Conservation (phyloP, 53 echinoderm and acorn worm genomes). For the Echinometra lucunter region DNA sequence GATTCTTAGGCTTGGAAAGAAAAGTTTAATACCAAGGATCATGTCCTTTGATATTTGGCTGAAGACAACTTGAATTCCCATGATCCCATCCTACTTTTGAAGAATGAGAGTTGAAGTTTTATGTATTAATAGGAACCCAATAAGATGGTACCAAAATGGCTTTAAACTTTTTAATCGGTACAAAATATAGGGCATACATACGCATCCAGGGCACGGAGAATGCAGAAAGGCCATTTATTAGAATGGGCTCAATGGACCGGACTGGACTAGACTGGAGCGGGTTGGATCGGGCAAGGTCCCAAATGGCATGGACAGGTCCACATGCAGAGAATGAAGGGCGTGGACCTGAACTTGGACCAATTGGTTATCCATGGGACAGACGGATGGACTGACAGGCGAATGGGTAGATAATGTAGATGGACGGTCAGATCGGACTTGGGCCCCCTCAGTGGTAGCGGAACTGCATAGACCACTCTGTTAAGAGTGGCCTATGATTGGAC, state of each 20-base stretch:
- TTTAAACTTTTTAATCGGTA: background rate
- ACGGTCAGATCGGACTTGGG: conserved; percentile 61
- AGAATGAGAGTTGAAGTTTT: background rate
- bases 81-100: background rate
- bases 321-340: conserved; percentile 14
- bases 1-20: background rate
- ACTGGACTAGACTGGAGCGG: conserved; percentile 39
- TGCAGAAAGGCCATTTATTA: conserved; percentile 50
- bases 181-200: conserved; percentile 65
- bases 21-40: background rate
- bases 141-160: background rate
- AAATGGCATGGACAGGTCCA: conserved; percentile 58
- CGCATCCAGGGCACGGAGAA: conserved; percentile 52
- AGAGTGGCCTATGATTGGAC: conserved; percentile 16
- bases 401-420: conserved; percentile 46
- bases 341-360: conserved; percentile 45
- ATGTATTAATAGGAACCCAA: background rate
- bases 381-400: conserved; percentile 22
- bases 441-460: conserved; percentile 11
- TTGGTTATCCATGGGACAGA: conserved; percentile 41
- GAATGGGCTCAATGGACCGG: conserved; percentile 63
- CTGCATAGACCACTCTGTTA: background rate
- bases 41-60: background rate
- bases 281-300: conserved; percentile 42
- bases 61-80: background rate